Percentiles rank a stretch among this genome's conserved stretches.
phyloP scores from a whole-genome alignment of 2,888 invertebrate species.

The Bedellia somnulentella region DNA sequence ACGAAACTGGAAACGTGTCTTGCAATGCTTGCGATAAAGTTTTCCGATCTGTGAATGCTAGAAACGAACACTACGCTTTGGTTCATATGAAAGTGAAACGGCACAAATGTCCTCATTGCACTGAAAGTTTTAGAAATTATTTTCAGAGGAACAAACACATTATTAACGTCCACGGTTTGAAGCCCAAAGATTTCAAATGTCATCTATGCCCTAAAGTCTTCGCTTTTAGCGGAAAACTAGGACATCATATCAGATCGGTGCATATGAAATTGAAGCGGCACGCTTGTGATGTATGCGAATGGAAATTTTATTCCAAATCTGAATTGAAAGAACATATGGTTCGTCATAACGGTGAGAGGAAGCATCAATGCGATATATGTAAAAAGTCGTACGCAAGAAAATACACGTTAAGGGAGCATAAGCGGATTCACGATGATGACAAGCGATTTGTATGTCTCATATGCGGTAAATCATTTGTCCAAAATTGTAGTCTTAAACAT shows the following conservation, averaged over 20 bases:
- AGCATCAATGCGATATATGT: constrained; percentile 48
- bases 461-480: constrained; percentile 38
- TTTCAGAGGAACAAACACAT: constrained; percentile 46
- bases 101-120: constrained; percentile 39
- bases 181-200: constrained; percentile 43
- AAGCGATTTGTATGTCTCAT: constrained; percentile 32
- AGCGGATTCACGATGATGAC: constrained; percentile 43
- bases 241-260: constrained; percentile 32
- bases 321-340: constrained; percentile 59
- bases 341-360: constrained; percentile 51
- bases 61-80: constrained; percentile 47
- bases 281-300: constrained; percentile 49
- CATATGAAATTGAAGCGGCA: constrained; percentile 47
- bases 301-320: constrained; percentile 54
- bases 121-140: constrained; percentile 40
- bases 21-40: constrained; percentile 53
- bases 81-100: constrained; percentile 47
- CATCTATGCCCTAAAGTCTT: constrained; percentile 38
- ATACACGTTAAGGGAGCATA: constrained; percentile 40
- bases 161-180: constrained; percentile 29
- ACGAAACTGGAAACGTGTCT: constrained; percentile 31
- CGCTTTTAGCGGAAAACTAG: constrained; percentile 33
- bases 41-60: constrained; percentile 43
- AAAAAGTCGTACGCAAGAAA: constrained; percentile 51
- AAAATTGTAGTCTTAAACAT: constrained; percentile 41